Evolutionary conservation across 37 sponge, comb jelly and placozoan genomes (phyloP).

Genomic region (Lycopodina hypogea): DNA sequence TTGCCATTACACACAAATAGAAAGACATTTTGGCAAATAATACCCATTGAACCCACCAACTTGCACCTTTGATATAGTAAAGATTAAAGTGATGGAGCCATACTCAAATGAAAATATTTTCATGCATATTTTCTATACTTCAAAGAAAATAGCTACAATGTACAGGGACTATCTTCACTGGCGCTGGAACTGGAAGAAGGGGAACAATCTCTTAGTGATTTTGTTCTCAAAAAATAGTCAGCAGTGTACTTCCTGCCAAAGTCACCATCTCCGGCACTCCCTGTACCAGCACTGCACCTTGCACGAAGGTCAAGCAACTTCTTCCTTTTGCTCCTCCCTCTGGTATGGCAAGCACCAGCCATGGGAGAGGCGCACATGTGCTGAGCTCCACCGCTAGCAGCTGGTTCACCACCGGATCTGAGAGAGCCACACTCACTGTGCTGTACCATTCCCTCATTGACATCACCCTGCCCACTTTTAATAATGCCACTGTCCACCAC

Average conservation of each 20-base stretch:
- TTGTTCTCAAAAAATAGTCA: conserved; percentile 11
- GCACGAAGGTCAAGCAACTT: not conserved
- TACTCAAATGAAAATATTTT: no score
- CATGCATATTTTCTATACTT: no score
- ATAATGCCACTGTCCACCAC: not conserved
- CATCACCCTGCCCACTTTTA: not conserved
- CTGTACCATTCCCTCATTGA: not conserved
- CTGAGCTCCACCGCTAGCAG: not conserved
- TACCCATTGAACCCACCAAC: no score
- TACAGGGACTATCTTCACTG: no score
- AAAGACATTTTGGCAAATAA: no score
- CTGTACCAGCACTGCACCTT: not conserved
- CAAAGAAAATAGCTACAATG: no score
- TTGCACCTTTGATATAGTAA: no score
- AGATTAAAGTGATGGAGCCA: no score
- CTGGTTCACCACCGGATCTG: not conserved
- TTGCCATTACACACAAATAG: no score
- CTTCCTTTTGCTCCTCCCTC: not conserved
- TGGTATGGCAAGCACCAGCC: not conserved
- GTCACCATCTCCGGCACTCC: not conserved
- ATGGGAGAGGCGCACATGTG: not conserved
- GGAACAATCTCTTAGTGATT: conserved; percentile 2
- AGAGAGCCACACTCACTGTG: not conserved
- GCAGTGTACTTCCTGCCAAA: not conserved
- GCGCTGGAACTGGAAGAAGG: not conserved